A percentile compares a stretch with the other conserved stretches of the same genome.
These are phyloP conservation scores for Bothrops jararaca DNA, from an alignment of 2,113 vertebrate genomes.

Conservation along the genomic window DNA sequence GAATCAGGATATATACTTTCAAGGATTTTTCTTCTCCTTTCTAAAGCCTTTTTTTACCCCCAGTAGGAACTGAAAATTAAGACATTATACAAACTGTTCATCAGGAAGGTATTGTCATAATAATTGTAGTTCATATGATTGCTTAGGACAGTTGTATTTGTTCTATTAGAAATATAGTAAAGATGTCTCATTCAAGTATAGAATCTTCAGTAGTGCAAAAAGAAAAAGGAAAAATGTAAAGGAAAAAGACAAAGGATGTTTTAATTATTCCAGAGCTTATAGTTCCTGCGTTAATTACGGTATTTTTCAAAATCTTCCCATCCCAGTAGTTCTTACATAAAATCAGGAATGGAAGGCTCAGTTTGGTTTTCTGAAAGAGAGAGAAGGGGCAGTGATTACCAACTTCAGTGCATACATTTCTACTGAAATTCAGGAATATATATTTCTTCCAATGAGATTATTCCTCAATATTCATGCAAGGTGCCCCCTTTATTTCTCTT, in stretches of 20 bases:
- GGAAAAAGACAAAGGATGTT: constrained; percentile 25
- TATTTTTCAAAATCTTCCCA: constrained; percentile 41
- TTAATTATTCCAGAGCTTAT: constrained; percentile 55
- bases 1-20: not conserved
- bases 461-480: not conserved
- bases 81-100: constrained; percentile 31
- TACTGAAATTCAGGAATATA: not conserved
- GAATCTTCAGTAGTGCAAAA: constrained; percentile 71
- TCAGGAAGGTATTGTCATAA: constrained; percentile 59
- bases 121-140: constrained; percentile 53
- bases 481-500: not conserved
- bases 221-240: constrained; percentile 59
- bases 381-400: constrained; percentile 42
- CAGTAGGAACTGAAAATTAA: constrained; percentile 16
- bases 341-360: constrained; percentile 59
- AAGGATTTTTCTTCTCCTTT: constrained; percentile 4
- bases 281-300: constrained; percentile 52
- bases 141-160: constrained; percentile 54
- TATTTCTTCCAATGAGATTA: not conserved
- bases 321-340: constrained; percentile 50
- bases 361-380: constrained; percentile 77
- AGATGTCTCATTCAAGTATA: constrained; percentile 73
- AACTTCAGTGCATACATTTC: not conserved
- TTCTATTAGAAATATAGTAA: constrained; percentile 63
- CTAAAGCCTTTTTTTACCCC: not conserved